Base-by-base conservation (phyloP, 2,888 invertebrate species). In the Drosophila borborema region DNA sequence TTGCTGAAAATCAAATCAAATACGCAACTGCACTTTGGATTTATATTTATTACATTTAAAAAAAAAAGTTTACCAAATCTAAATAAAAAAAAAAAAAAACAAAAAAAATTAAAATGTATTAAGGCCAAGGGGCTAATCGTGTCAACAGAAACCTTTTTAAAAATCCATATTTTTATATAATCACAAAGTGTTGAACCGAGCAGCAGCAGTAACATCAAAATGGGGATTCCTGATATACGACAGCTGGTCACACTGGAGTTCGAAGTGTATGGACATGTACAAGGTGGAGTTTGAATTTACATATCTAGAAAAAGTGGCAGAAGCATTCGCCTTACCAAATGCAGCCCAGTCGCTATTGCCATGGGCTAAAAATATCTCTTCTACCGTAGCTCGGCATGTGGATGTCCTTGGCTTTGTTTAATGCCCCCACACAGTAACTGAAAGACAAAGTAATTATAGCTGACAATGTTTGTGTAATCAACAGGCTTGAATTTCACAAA, bases 211-310 rank as follows among this genome's bases (percentile, higher is more conserved):
- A 12, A 6, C 46, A 8, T 36, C 61, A 82, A 64, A 38, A 95
- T 95, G 95, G 95, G 95, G 79, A 93, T 94, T 54, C 94, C 94
- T 76, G 94, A 95, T 76, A 93, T 94, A 72, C 95, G 95, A 86
- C 94, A 94, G 64, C 94, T 97, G 80, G 95, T 96, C 49, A 97
- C 97, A 45, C 96, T 97, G 48, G 98, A 98, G 90, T 98, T 98
- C 91, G 98, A 98, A 93, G 97, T 98, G 69, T 97, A 95, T 91
- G 98, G 98, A 65, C 96, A 96, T 93, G 98, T 98, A 43, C 98
- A 98, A 96, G 98, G 98, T 97, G 55, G 28, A 55, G 40, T 55
- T 28, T 6, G 18, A 10, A 55, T 10, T 28, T 41, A 28, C 7
- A 2, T 41, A 41, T 31, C 12, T 55, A 38, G 3, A 4, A 36